Percentiles rank a stretch among this genome's conserved stretches.
Conservation (phyloP, 2,888 invertebrate species). For the Lumbricus terrestris region DNA sequence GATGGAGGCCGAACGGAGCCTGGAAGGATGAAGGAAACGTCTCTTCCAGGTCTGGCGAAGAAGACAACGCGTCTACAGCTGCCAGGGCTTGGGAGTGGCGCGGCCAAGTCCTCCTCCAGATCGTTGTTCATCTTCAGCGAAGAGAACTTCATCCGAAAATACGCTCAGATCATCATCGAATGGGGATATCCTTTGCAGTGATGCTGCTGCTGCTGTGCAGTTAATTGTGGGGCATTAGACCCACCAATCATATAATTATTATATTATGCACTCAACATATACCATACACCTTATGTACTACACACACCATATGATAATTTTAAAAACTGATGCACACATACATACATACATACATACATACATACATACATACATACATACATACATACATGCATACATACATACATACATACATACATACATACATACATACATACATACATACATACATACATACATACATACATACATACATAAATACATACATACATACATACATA, state of each 20-base stretch:
- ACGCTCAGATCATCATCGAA: conserved; percentile 99
- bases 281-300: background rate
- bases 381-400: background rate
- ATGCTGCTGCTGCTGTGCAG: no score
- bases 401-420: background rate
- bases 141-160: conserved; percentile 93
- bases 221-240: no score
- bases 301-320: no score
- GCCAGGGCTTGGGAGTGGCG: conserved; percentile 38
- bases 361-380: no score
- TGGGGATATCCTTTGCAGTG: conserved; percentile 85
- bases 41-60: conserved; percentile 51
- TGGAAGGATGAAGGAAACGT: conserved; percentile 41
- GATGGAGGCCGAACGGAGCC: conserved; percentile 8
- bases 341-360: no score
- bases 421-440: conserved; percentile 3
- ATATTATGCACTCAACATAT: no score
- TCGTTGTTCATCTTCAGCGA: conserved; percentile 98
- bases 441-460: conserved; percentile 11
- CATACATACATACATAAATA: conserved; percentile 4
- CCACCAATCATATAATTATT: no score
- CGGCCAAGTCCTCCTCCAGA: conserved; percentile 45
- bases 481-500: conserved; percentile 8
- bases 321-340: no score
- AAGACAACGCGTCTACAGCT: conserved; percentile 53